Conservation (phyloP, 1,140 invertebrate species). For the Limonius californicus region DNA sequence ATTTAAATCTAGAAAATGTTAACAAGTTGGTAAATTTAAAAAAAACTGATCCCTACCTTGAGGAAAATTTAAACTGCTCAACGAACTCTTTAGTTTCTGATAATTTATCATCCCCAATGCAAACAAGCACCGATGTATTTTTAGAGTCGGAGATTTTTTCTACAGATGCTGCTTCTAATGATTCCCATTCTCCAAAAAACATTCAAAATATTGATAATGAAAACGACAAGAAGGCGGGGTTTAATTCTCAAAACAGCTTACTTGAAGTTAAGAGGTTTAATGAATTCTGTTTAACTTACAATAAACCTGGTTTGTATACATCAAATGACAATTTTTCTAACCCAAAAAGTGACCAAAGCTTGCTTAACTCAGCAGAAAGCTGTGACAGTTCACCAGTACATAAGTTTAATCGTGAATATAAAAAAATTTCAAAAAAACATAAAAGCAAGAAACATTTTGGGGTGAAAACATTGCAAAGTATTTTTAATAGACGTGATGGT, state of each 20-base stretch:
- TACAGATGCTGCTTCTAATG: slow-evolving; percentile 44
- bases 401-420: slow-evolving; percentile 39
- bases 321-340: slow-evolving; percentile 43
- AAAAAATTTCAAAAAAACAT: slow-evolving; percentile 40
- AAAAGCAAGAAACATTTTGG: slow-evolving; percentile 46
- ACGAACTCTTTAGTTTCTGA: slow-evolving; percentile 45
- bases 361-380: slow-evolving; percentile 43
- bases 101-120: slow-evolving; percentile 47
- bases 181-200: slow-evolving; percentile 46
- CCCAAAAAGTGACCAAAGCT: slow-evolving; percentile 45
- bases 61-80: slow-evolving; percentile 43
- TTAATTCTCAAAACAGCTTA: slow-evolving; percentile 8
- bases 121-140: slow-evolving; percentile 47
- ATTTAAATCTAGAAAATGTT: neutral
- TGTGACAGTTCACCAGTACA: slow-evolving; percentile 44
- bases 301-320: slow-evolving; percentile 27
- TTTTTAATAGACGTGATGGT: slow-evolving; percentile 45
- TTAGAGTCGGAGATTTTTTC: slow-evolving; percentile 45
- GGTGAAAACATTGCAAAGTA: slow-evolving; percentile 48
- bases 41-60: slow-evolving; percentile 19
- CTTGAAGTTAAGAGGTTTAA: slow-evolving; percentile 25
- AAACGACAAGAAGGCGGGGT: neutral
- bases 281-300: slow-evolving; percentile 23
- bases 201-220: slow-evolving; percentile 21
- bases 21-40: neutral